Base-by-base conservation (phyloP, 2,113 vertebrate genomes). In the Monopterus albus region DNA sequence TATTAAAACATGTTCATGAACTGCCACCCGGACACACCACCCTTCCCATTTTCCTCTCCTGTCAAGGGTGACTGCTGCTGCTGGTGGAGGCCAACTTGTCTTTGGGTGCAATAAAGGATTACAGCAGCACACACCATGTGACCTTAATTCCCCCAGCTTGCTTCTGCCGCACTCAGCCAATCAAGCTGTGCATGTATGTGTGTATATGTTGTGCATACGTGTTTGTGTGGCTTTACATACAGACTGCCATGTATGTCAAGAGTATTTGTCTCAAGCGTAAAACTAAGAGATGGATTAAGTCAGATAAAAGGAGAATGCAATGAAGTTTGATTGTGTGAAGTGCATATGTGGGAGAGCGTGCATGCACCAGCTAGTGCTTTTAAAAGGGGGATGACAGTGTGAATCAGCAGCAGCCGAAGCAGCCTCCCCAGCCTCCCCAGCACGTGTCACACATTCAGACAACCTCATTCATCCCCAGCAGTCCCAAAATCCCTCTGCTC, bases 71-170 rank as follows among this genome's bases (percentile, higher is more conserved):
- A 5, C 23, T 51, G 43, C 26, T 46, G 50, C 21, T 58, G 38
- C 28, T 50, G 40, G 15, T 72, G 72, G 75, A 82, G 80, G 85
- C 83, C 76, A 61, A 82, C 66, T 50, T 72, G 81, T 88, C 85
- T 81, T 89, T 91, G 88, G 67, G 77, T 87, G 79, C 83, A 79
- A 80, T 83, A 83, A 88, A 79, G 85, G 86, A 90, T 91, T 89
- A 90, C 79, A 89, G 72, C 75, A 74, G 78, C 71, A 80, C 70
- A 53, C 72, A 84, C 84, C 89, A 88, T 88, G 87, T 91, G 90
- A 91, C 92, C 92, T 89, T 91, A 89, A 92, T 92, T 82, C 81
- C 75, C 82, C 81, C 68, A 77, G 75, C 79, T 56, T 62, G 81
- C 79, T 79, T 75, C 65, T 83, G 47, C 62, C 59, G 38, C 33